Base-by-base conservation (phyloP, 2,113 vertebrate species). In the Isichthys henryi region DNA sequence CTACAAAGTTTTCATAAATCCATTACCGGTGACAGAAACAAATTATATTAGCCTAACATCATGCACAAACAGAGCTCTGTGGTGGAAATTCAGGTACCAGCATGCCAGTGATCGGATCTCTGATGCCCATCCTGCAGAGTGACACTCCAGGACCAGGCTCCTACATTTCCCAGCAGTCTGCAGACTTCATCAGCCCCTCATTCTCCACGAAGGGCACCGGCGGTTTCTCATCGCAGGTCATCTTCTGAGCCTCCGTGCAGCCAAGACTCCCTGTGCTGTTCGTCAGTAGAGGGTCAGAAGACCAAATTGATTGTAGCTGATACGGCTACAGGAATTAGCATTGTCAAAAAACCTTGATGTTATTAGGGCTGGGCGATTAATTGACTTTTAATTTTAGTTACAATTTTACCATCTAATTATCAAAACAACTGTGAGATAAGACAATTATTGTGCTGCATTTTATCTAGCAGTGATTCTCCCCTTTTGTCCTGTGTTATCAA, bases 141-240 rank as follows among this genome's bases (percentile, higher is more conserved):
- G 95, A 95, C 70, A 93, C 89, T 46, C 96, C 96, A 31, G 96
- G 96, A 5, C 96, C 97, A 0, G 96, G 96, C 74, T 94, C 92
- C 27, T 96, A 96, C 49, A 88, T 93, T 83, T 88, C 19, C 50
- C 88, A 94, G 53, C 91, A 70, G 5, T 89, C 92, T 19, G 86
- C 94, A n/a, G 95, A 96, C 31, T 91, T 89, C 84, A 89, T 89
- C 85, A 96, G 93, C 48, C 95, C 94, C 23, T 97, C 96, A 0
- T 92, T 96, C 92, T 97, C 97, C 39, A 95, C 91, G 88, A 97
- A 95, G 93, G 97, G 97, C 90, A 97, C 96, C 0, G 93, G 95
- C 1, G 91, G 95, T 27, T 97, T 97, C 21, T 92, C 95, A 3
- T 96, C 95, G 0, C 92, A 93, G 96, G 96, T 97, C 92, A 91